Percentiles rank a stretch among this genome's conserved stretches.
phyloP scores from a whole-genome alignment of 2,888 invertebrate genomes.

The Ditula angustiorana region DNA sequence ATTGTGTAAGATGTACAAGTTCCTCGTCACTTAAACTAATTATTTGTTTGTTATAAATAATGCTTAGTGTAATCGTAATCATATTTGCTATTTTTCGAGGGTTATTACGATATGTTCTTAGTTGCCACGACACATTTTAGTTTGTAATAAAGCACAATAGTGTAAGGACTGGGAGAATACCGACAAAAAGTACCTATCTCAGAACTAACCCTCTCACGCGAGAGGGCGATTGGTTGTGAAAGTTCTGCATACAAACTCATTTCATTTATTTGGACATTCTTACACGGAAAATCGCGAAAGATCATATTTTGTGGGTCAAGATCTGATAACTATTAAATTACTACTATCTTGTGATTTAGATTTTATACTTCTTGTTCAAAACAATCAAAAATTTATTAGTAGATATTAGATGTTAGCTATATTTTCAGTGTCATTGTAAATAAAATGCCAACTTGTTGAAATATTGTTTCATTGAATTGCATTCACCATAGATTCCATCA shows the following conservation, averaged over 20 bases:
- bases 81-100: conserved; percentile 82
- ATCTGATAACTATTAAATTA: conserved; percentile 77
- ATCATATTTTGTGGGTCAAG: conserved; percentile 64
- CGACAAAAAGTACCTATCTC: conserved; percentile 55
- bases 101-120: conserved; percentile 72
- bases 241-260: conserved; percentile 28
- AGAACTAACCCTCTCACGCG: conserved; percentile 18
- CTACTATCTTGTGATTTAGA: conserved; percentile 83
- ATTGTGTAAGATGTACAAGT: conserved; percentile 63
- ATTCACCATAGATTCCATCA: conserved; percentile 34
- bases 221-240: conserved; percentile 60
- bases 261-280: conserved; percentile 30
- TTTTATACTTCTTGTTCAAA: conserved; percentile 86
- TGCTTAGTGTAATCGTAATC: conserved; percentile 66
- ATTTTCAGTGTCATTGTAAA: conserved; percentile 86
- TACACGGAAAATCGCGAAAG: conserved; percentile 46
- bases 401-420: conserved; percentile 85
- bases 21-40: conserved; percentile 69
- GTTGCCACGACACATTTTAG: conserved; percentile 66
- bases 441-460: conserved; percentile 86
- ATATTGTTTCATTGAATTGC: conserved; percentile 47
- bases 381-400: conserved; percentile 83
- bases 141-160: conserved; percentile 80
- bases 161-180: conserved; percentile 70
- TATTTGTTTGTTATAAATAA: conserved; percentile 47